Evolutionary conservation across 35 echinoderm and acorn worm species (phyloP).

Genomic region (Heliocidaris tuberculata): DNA sequence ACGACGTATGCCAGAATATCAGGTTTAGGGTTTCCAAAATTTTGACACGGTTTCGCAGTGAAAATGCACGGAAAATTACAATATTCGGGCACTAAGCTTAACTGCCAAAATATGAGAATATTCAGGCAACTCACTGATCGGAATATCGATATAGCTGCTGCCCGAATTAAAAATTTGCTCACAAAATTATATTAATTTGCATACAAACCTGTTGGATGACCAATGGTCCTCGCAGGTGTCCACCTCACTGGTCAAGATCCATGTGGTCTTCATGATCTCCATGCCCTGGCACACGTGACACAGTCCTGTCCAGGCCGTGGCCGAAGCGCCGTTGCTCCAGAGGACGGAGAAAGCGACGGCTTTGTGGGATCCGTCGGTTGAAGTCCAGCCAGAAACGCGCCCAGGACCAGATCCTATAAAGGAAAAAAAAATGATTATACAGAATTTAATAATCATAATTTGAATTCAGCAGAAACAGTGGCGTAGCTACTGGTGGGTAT

Average conservation of each 20-base stretch:
- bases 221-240: constrained; percentile 46
- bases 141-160: too few species aligned
- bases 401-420: constrained; percentile 6
- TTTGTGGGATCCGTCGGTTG: background rate
- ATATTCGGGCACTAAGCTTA: too few species aligned
- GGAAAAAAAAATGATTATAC: background rate
- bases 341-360: constrained; percentile 26
- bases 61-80: too few species aligned
- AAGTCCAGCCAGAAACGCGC: background rate
- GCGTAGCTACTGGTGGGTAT: background rate
- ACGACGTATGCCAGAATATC: too few species aligned
- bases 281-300: constrained; percentile 35
- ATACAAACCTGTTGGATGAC: constrained; percentile 41
- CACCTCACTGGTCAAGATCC: constrained; percentile 47
- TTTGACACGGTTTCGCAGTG: too few species aligned
- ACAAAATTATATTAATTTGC: background rate
- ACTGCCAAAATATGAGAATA: too few species aligned
- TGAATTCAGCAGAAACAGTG: background rate
- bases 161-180: too few species aligned
- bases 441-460: background rate
- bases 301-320: constrained; percentile 51
- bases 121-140: too few species aligned
- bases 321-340: constrained; percentile 45
- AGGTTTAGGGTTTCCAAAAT: too few species aligned
- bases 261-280: constrained; percentile 45